Evolutionary conservation across 2,113 vertebrate species (phyloP).

Genomic region (Oostethus manadensis): DNA sequence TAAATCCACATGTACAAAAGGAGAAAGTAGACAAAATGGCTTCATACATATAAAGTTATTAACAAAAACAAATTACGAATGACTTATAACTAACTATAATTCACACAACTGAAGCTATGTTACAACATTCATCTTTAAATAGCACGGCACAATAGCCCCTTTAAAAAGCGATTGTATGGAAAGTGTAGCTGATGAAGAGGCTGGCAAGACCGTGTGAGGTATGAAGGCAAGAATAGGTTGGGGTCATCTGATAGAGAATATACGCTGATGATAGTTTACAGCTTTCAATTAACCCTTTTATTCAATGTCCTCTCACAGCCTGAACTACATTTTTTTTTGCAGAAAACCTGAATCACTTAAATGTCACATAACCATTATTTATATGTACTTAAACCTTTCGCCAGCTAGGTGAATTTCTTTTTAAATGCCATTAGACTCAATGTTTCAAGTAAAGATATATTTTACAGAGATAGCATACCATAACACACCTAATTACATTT

Average conservation of each 20-base stretch:
- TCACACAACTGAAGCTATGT: background rate
- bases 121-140: background rate
- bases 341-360: background rate
- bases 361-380: background rate
- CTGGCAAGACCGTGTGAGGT: background rate
- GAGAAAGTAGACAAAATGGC: background rate
- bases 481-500: no score
- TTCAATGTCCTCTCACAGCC: background rate
- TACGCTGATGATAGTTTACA: background rate
- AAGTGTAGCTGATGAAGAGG: background rate
- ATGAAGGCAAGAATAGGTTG: background rate
- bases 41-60: background rate
- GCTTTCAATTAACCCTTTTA: conserved; percentile 4
- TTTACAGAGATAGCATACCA: no score
- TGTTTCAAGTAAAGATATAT: no score
- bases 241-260: background rate
- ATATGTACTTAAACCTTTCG: background rate
- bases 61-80: background rate
- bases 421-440: no score
- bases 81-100: background rate
- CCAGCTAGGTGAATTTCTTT: no score
- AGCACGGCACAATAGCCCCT: background rate
- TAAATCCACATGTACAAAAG: no score
- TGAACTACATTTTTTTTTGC: background rate
- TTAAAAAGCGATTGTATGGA: background rate